Conservation (phyloP, 2,797 vertebrate genomes). For the Halcyon badia region DNA sequence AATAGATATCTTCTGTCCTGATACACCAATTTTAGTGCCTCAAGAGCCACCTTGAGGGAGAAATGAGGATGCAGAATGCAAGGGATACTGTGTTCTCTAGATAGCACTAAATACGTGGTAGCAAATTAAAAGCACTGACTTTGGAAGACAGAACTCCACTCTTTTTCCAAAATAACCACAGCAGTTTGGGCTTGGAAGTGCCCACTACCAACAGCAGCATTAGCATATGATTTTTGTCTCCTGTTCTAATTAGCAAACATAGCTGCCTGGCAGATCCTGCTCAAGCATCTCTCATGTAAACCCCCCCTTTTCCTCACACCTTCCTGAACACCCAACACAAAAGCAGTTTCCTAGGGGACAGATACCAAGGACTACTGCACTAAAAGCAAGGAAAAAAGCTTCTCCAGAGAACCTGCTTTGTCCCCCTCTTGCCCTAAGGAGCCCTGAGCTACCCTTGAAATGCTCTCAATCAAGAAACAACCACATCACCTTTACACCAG, state of each 20-base stretch:
- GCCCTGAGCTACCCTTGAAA: neutral
- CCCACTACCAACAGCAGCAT: neutral
- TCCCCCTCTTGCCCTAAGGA: neutral
- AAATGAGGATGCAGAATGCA: neutral
- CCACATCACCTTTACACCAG: neutral
- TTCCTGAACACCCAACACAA: neutral
- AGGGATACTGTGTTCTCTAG: neutral
- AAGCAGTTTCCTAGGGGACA: neutral
- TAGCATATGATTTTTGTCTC: neutral
- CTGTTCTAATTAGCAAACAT: fast-evolving
- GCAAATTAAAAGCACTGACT: neutral
- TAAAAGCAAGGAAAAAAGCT: neutral
- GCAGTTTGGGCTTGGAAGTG: neutral
- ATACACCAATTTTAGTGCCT: neutral
- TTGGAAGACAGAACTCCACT: neutral
- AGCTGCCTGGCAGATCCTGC: neutral
- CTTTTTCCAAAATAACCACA: neutral
- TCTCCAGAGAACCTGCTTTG: neutral
- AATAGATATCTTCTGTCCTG: neutral
- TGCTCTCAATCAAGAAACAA: neutral
- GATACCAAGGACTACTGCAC: neutral
- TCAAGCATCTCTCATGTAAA: neutral
- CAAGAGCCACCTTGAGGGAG: neutral
- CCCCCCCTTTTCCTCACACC: neutral
- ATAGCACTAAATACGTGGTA: fast-evolving